phyloP scores from a whole-genome alignment of 2,113 vertebrate genomes.

The Otis tarda region DNA sequence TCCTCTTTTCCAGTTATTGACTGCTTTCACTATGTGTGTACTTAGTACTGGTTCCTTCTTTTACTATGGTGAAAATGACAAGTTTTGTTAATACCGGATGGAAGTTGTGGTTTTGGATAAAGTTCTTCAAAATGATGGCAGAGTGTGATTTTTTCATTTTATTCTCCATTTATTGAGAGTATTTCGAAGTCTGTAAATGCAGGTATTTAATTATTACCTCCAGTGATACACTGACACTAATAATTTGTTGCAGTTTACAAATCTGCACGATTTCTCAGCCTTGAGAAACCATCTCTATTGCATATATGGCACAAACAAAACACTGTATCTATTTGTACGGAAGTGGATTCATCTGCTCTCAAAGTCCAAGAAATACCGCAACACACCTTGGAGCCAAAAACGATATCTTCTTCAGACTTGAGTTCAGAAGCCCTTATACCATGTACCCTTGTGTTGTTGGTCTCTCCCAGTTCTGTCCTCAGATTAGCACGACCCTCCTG shows the following conservation, averaged over 20 bases:
- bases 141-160: conserved; percentile 19
- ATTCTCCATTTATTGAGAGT: not conserved
- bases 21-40: not conserved
- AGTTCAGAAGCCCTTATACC: not conserved
- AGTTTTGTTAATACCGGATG: conserved; percentile 31
- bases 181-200: not conserved
- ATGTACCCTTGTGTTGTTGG: accelerated
- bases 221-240: not conserved
- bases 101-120: conserved; percentile 45
- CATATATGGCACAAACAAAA: not conserved
- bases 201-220: not conserved
- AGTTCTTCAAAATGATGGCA: conserved; percentile 26
- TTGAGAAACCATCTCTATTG: not conserved
- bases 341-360: not conserved
- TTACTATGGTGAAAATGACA: conserved; percentile 41
- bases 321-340: not conserved
- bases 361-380: not conserved
- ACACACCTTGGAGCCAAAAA: not conserved
- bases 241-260: not conserved
- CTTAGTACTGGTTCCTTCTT: conserved; percentile 12
- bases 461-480: not conserved
- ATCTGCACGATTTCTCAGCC: not conserved
- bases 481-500: not conserved
- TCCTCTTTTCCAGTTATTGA: not conserved
- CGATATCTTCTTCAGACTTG: not conserved